Evolutionary conservation across 1,140 invertebrate species (phyloP).

Genomic region (Drosophila eugracilis): DNA sequence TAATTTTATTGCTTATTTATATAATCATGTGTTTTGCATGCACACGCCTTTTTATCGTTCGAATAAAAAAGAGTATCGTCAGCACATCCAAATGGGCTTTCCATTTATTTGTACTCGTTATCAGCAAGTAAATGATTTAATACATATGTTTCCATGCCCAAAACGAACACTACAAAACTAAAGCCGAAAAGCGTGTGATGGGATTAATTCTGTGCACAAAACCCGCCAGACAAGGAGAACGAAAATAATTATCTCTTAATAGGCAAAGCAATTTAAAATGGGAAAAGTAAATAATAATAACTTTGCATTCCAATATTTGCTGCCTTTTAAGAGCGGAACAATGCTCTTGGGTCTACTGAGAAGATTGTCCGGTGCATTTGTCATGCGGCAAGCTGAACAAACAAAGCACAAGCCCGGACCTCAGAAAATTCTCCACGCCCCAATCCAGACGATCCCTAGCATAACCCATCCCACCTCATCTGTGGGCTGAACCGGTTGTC

Average conservation of each 20-base stretch:
- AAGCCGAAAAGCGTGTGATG: conserved; percentile 24
- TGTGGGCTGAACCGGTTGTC: conserved; percentile 33
- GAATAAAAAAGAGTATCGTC: not conserved
- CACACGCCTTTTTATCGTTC: not conserved
- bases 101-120: conserved; percentile 12
- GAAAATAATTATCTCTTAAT: conserved; percentile 70
- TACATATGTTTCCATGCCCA: conserved; percentile 6
- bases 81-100: not conserved
- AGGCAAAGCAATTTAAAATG: conserved; percentile 30
- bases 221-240: conserved; percentile 24
- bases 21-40: not conserved
- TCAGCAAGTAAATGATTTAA: conserved; percentile 11
- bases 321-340: conserved; percentile 17
- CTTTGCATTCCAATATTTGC: conserved; percentile 26
- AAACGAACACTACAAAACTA: conserved; percentile 16
- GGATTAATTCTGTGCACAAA: conserved; percentile 17
- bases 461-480: conserved; percentile 24
- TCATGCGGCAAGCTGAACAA: conserved; percentile 27
- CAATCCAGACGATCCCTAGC: conserved; percentile 17
- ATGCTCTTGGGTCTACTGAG: conserved; percentile 2
- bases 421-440: conserved; percentile 8
- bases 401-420: conserved; percentile 6
- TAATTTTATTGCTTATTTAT: conserved; percentile 7
- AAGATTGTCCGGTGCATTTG: conserved; percentile 36
- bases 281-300: conserved; percentile 27